phyloP scores from a whole-genome alignment of 2,113 vertebrate genomes.

The Upupa epops region DNA sequence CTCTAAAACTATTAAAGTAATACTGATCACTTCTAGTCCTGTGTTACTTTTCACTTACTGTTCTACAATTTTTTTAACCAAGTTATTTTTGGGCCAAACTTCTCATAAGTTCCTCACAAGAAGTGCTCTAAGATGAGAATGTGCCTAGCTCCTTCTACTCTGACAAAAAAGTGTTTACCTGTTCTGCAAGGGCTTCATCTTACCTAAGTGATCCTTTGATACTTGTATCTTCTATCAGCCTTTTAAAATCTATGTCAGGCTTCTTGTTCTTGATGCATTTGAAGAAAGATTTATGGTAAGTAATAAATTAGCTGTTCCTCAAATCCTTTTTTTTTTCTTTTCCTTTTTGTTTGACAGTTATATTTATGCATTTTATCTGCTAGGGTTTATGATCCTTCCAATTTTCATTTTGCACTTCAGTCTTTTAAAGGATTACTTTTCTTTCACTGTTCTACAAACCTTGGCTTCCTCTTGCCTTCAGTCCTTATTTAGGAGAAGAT shows the following conservation, averaged over 20 bases:
- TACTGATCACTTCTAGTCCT: background rate
- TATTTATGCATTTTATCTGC: background rate
- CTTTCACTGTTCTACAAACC: background rate
- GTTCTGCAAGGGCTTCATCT: background rate
- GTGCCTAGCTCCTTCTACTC: background rate
- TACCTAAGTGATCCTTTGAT: background rate
- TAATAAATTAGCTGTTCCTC: background rate
- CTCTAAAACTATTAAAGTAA: background rate
- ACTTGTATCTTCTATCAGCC: background rate
- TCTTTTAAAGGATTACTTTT: background rate
- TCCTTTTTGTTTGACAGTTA: background rate
- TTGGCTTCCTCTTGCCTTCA: background rate
- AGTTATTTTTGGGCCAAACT: background rate
- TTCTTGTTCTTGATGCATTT: background rate
- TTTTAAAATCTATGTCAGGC: background rate
- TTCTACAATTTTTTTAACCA: background rate
- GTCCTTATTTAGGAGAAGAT: background rate
- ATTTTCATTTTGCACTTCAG: background rate
- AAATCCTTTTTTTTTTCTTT: background rate
- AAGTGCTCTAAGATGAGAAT: background rate
- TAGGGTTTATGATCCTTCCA: background rate
- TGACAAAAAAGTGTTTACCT: background rate
- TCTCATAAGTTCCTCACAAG: background rate
- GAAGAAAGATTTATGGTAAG: constrained; percentile 15
- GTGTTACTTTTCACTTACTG: background rate